Evolutionary conservation across 1,140 invertebrate genomes (phyloP).

Genomic region (Scylla paramamosain): DNA sequence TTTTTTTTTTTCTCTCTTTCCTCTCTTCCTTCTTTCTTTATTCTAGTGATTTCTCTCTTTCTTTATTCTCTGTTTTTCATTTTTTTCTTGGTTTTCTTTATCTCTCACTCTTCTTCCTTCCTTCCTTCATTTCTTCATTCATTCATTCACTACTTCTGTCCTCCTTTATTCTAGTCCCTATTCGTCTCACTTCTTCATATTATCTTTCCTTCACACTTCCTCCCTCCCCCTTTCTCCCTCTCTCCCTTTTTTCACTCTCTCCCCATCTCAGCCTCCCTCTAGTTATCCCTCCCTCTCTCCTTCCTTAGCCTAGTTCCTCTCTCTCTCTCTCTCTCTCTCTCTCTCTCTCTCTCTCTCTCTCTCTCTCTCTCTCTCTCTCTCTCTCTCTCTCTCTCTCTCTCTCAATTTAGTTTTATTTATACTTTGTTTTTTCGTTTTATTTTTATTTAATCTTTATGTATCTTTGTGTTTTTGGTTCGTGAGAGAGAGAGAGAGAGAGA

Average conservation of each 20-base stretch:
- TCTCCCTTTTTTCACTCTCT: not conserved
- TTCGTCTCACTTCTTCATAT: not conserved
- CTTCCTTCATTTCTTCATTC: not conserved
- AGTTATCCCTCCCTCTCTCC: not conserved
- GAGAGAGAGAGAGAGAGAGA: no score
- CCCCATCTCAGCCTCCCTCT: not conserved
- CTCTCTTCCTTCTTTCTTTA: not conserved
- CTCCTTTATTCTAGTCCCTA: not conserved
- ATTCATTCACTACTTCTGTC: not conserved
- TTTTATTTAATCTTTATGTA: no score
- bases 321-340: not conserved
- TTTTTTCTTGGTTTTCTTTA: no score
- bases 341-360: constrained; percentile 42
- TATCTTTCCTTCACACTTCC: not conserved
- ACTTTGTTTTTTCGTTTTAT: not conserved
- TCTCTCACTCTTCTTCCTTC: not conserved
- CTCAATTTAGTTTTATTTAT: not conserved
- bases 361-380: constrained; percentile 33
- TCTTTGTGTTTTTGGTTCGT: no score
- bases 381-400: not conserved
- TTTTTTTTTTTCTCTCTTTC: not conserved
- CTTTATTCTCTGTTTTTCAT: no score
- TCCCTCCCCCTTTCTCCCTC: not conserved
- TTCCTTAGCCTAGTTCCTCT: not conserved
- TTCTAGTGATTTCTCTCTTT: not conserved